Base-by-base conservation (phyloP, 64 coral and sea anemone genomes). In the Montipora capricornis region DNA sequence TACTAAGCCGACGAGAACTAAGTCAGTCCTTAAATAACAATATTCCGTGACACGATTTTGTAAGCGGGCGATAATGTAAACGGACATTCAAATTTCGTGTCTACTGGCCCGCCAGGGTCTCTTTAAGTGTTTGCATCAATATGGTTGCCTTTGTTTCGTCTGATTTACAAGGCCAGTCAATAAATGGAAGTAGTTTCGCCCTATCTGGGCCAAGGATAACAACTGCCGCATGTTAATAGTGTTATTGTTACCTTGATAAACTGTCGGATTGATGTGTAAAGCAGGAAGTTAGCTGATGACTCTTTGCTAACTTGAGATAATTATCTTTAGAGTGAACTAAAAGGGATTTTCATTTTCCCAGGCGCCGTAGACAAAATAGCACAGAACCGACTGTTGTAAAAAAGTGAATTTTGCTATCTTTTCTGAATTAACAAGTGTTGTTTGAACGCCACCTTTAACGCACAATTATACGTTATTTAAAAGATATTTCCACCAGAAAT, bases 1-100 rank as follows among this genome's bases (percentile, higher is more conserved):
- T 84, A 15, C 82, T 86, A 86, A 86, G 82, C 82, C 45, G 82
- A 86, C 82, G 47, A 86, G 82, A 49, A 71, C 14, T 11, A 47
- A 86, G 45, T 17, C 66, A 71, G 82, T 86, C 82, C 68, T 70
- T 49, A 86, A 86, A 86, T 71, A 86, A 73, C 82, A 45, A 19
- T 86, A 73, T 86, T 86, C 46, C 82, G 82, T 86, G 82, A 86
- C 82, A 86, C 47, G 61, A 12, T 71, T 49, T 71, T 71, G 8
- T 48, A 49, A 50, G 62, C 67, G 44, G 80, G 11, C 44, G 80
- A 82, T 82, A 82, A 82, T 82, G 14, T 64, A 64, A 82, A 37
- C 58, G 29, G 64, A 66, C 58, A 24, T 67, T 64, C 58, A 24
- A 86, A 86, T 47, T 66, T 71, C 66, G 66, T 86, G 71, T 86